Conservation (phyloP, 2,113 vertebrate species). For the Crocuta crocuta region DNA sequence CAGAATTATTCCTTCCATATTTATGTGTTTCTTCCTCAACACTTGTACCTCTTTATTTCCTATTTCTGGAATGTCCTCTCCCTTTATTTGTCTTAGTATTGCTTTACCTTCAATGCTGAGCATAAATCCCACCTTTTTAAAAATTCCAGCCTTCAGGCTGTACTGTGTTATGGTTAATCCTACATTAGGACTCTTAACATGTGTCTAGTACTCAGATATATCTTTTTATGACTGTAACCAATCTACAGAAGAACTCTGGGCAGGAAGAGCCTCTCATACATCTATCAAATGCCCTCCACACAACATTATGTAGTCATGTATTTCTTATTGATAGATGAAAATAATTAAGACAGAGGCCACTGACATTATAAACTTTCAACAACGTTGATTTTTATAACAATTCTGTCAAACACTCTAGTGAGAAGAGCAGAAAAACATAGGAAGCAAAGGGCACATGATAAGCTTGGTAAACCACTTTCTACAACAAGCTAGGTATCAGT, state of each 20-base stretch:
- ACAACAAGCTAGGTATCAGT: neutral
- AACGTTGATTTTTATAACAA: neutral
- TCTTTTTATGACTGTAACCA: neutral
- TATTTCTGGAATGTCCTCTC: neutral
- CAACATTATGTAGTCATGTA: neutral
- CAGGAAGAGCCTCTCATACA: neutral
- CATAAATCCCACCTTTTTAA: neutral
- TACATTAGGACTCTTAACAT: neutral
- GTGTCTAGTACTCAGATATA: neutral
- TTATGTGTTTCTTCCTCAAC: neutral
- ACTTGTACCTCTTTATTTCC: neutral
- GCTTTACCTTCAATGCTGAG: neutral
- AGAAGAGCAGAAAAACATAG: neutral
- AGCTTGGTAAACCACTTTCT: neutral
- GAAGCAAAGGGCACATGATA: neutral
- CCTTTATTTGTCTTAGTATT: neutral
- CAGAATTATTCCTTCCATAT: neutral
- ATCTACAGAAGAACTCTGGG: neutral
- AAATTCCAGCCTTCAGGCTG: neutral
- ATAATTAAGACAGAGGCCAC: neutral
- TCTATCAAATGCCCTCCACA: neutral
- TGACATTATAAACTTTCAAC: conserved; percentile 21
- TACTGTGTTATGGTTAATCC: neutral
- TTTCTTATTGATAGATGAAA: conserved; percentile 22
- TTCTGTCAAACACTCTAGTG: neutral